A percentile compares a stretch with the other conserved stretches of the same genome.
Conservation (phyloP, 2,888 invertebrate genomes). For the Eupithecia abbreviata region DNA sequence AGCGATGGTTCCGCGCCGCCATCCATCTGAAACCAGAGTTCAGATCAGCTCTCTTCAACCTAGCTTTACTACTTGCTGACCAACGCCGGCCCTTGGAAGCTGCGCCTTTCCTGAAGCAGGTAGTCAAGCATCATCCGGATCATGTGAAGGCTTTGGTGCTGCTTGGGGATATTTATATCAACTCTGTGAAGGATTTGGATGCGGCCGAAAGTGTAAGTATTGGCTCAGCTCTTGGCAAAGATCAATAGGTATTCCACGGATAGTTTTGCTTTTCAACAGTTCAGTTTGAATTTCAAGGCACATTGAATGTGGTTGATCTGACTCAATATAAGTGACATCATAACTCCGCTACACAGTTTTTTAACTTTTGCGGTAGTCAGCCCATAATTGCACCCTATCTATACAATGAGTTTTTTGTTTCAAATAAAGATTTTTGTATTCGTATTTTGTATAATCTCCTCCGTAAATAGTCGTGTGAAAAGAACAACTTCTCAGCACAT, state of each 20-base stretch:
- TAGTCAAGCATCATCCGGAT: conserved; percentile 95
- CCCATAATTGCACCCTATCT: too few relatives aligned
- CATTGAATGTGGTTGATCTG: background rate
- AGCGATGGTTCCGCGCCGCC: conserved; percentile 95
- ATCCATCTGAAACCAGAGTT: conserved; percentile 95
- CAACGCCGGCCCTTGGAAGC: conserved; percentile 94
- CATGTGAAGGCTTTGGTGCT: conserved; percentile 97
- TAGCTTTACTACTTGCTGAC: conserved; percentile 95
- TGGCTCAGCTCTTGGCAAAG: background rate
- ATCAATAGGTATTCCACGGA: background rate
- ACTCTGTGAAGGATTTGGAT: conserved; percentile 96
- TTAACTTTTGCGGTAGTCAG: too few relatives aligned
- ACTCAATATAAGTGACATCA: background rate
- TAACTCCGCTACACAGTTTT: too few relatives aligned
- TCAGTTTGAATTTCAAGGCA: background rate
- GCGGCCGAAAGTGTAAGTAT: conserved; percentile 94
- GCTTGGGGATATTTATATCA: conserved; percentile 97
- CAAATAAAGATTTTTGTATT: too few relatives aligned
- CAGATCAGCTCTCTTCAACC: conserved; percentile 96
- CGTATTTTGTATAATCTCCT: too few relatives aligned
- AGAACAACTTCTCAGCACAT: too few relatives aligned
- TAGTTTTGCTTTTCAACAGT: background rate
- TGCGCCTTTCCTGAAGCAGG: conserved; percentile 94
- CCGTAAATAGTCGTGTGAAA: too few relatives aligned
- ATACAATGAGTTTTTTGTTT: too few relatives aligned